Conservation (phyloP, 2,113 vertebrate species). For the Phalacrocorax aristotelis region DNA sequence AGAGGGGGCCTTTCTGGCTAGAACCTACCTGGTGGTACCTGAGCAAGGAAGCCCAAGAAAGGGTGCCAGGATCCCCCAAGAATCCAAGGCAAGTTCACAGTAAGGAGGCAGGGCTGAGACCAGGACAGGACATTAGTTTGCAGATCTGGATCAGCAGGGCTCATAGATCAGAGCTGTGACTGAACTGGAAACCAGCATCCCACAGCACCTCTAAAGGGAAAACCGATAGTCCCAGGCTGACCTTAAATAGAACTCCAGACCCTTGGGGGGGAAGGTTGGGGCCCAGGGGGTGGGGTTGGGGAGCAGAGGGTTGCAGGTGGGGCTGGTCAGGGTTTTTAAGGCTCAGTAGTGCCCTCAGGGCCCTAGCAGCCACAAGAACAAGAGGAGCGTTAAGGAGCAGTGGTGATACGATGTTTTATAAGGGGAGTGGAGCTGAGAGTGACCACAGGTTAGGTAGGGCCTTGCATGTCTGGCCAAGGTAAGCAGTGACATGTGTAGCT, state of each 20-base stretch:
- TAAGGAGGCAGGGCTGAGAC: not conserved
- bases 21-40: not conserved
- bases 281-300: too few relatives aligned
- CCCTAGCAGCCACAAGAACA: not conserved
- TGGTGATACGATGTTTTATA: fast-evolving
- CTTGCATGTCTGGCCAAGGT: too few relatives aligned
- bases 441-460: fast-evolving
- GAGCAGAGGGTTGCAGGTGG: not conserved
- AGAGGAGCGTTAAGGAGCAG: not conserved
- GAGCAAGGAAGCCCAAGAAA: not conserved
- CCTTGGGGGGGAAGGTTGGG: fast-evolving
- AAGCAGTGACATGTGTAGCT: not conserved
- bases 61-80: not conserved
- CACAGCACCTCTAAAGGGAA: not conserved
- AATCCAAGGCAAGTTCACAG: not conserved
- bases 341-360: fast-evolving
- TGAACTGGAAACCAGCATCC: not conserved
- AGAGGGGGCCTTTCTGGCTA: not conserved
- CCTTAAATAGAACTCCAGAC: not conserved
- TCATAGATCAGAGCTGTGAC: fast-evolving
- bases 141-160: not conserved
- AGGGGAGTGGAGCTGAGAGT: not conserved
- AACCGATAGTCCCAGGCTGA: fast-evolving
- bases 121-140: too few relatives aligned
- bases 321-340: not conserved